A percentile compares a stretch with the other conserved stretches of the same genome.
Conservation (phyloP, 2,888 invertebrate species). For the Lasioglossum calceatum region DNA sequence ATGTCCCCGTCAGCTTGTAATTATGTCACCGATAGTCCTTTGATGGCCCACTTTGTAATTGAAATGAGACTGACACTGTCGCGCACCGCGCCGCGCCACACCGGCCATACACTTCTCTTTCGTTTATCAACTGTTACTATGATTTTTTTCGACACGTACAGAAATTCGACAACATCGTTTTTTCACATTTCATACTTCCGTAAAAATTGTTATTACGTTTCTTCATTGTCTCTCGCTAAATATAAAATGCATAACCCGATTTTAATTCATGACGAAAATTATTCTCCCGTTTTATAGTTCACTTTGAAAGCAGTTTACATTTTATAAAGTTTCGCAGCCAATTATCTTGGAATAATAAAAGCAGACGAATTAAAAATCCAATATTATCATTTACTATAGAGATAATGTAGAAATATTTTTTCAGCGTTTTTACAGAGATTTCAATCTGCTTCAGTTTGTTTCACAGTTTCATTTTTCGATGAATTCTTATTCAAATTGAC, state of each 20-base stretch:
- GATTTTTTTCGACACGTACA: neutral
- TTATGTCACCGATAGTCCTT: slow-evolving; percentile 52
- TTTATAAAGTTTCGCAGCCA: too few species aligned
- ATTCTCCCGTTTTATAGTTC: too few species aligned
- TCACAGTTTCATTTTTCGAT: too few species aligned
- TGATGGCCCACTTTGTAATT: slow-evolving; percentile 8
- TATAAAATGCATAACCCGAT: too few species aligned
- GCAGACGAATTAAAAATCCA: neutral
- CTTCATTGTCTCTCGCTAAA: too few species aligned
- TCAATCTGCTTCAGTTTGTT: too few species aligned
- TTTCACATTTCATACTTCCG: neutral
- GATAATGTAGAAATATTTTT: neutral
- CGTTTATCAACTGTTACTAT: slow-evolving; percentile 12
- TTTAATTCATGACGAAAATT: neutral
- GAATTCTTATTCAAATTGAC: too few species aligned
- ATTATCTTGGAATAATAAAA: neutral
- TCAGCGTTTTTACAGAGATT: too few species aligned
- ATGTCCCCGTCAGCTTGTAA: slow-evolving; percentile 41
- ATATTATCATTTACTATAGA: neutral
- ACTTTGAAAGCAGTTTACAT: too few species aligned
- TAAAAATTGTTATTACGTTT: too few species aligned
- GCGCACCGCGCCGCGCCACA: neutral
- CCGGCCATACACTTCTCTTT: neutral
- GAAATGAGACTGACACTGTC: slow-evolving; percentile 1
- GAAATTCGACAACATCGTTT: neutral